Base-by-base conservation (phyloP, 2,888 invertebrate species). In the Nowickia ferox region DNA sequence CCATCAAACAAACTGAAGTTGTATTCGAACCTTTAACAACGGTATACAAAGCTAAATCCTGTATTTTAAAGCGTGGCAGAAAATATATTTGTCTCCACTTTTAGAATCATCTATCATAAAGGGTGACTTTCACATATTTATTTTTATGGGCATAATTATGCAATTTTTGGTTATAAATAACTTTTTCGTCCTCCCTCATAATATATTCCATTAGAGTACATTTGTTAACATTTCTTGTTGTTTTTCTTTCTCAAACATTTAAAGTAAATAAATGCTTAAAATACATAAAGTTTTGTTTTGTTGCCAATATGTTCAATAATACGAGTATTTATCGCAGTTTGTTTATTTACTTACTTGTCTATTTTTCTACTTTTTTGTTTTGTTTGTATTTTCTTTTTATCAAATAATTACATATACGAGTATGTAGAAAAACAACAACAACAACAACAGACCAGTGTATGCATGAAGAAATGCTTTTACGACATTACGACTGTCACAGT, bases 251-350 rank as follows among this genome's bases (percentile, higher is more conserved):
- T 13, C 0, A 51, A 68, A 51, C 17, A 42, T 53, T 53, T 68
- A 1, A 55, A 65, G 17, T 65, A 66, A 55, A 76, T 76, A 68
- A 68, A 68, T 69, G 51, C 51, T 77, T 68, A 69, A 68, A 57
- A 57, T 57, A 68, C 57, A 57, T 48, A n/a, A 66, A 57, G 38
- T 59, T 59, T 61, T 61, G 46, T 59, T 57, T 38, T 68, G 22
- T 38, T 77, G 68, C 48, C 68, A 61, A 74, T n/a, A n/a, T 61
- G 48, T 61, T 59, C 40, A 74, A 61, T 72, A 72, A 48, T 30
- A 30, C 3, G 2, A 30, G 30, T 38, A 48, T 30, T 13, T 38
- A 48, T 30, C 17, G 9, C 22, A 30, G 38, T 40, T 46, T 77
- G 40, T 68, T 48, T 59, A 40, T 68, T 48, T 59, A 40, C 40